A percentile compares a stretch with the other conserved stretches of the same genome.
phyloP scores from a whole-genome alignment of 2,797 vertebrate species.

The Tangara arthus region DNA sequence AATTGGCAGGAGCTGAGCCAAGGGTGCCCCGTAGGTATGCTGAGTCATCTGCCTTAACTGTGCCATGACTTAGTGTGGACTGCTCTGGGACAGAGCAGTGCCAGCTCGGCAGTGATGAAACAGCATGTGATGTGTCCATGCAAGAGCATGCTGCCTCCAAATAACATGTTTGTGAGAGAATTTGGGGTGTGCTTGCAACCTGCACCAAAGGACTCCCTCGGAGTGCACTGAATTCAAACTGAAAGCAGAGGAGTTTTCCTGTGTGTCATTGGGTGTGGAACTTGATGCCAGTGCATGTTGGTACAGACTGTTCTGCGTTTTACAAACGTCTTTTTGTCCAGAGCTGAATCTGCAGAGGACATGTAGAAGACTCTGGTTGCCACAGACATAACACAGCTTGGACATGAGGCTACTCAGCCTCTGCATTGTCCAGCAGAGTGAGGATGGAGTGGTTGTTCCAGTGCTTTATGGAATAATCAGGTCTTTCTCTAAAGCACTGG shows the following conservation, averaged over 20 bases:
- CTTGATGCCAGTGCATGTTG: not conserved
- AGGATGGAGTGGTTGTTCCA: not conserved
- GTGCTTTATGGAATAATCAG: not conserved
- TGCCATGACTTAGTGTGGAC: not conserved
- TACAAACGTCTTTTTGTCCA: not conserved
- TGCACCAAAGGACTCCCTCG: rapidly evolving
- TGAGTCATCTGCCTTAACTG: slow-evolving; percentile 18
- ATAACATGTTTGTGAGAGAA: not conserved
- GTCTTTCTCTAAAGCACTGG: not conserved
- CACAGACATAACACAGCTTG: rapidly evolving
- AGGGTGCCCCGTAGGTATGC: not conserved
- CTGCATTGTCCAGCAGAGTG: rapidly evolving
- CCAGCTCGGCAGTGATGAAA: not conserved
- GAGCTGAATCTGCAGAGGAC: not conserved
- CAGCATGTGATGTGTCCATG: not conserved
- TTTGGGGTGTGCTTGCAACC: not conserved
- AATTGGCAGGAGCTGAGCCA: not conserved
- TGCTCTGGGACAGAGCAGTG: not conserved
- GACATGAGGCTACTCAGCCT: not conserved
- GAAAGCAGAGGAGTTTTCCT: not conserved
- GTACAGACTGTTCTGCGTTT: not conserved
- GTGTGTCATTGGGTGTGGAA: not conserved
- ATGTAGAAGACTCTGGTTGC: not conserved
- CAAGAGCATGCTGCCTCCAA: rapidly evolving
- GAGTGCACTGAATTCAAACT: rapidly evolving